phyloP scores from a whole-genome alignment of 2,113 vertebrate species.

The Motacilla alba region DNA sequence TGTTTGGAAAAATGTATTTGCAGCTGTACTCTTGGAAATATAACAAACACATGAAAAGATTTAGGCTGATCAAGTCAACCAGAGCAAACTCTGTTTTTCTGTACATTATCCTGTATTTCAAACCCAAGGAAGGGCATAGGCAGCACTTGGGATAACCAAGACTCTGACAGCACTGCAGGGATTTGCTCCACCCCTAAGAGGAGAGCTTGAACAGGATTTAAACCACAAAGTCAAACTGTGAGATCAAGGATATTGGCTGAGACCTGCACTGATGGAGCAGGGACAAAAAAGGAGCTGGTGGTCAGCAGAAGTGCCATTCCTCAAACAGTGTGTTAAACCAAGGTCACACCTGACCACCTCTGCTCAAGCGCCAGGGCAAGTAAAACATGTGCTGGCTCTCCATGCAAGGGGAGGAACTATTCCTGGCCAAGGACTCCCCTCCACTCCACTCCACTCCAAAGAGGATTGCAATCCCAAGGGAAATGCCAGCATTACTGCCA shows the following conservation, averaged over 20 bases:
- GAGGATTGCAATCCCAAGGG: rapidly evolving
- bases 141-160: background rate
- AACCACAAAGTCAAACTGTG: background rate
- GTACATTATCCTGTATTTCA: background rate
- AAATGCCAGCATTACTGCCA: background rate
- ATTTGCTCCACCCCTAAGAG: background rate
- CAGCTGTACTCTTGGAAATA: background rate
- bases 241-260: background rate
- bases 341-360: background rate
- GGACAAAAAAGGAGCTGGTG: background rate
- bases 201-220: background rate
- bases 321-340: background rate
- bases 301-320: background rate
- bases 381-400: background rate
- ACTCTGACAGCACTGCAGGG: background rate
- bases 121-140: background rate
- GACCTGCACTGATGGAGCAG: background rate
- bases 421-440: background rate
- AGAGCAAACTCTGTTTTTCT: background rate
- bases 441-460: background rate
- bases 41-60: background rate
- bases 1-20: background rate
- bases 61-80: background rate
- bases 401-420: rapidly evolving
- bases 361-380: background rate